A percentile compares a stretch with the other conserved stretches of the same genome.
These are phyloP conservation scores for Phylloscopus collybita DNA, from an alignment of 2,797 vertebrate genomes.

Conservation along the genomic window DNA sequence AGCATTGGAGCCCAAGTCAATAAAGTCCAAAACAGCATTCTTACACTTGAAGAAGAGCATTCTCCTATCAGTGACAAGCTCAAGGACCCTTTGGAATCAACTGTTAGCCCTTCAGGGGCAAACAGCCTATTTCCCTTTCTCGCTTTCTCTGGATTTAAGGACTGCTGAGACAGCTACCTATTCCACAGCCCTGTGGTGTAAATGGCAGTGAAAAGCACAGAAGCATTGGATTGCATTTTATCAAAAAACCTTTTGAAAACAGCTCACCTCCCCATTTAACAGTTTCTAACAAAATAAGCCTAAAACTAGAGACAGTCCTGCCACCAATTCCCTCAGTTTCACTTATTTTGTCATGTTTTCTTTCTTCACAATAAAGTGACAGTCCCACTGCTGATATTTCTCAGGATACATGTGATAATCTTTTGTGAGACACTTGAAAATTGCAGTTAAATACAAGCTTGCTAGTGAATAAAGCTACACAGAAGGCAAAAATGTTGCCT, in stretches of 20 bases:
- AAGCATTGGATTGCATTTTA: not conserved
- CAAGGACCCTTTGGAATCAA: not conserved
- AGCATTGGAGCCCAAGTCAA: not conserved
- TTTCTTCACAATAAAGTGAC: not conserved
- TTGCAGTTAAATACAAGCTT: not conserved
- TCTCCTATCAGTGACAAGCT: not conserved
- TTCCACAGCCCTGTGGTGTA: not conserved
- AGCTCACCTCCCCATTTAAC: not conserved
- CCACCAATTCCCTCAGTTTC: not conserved
- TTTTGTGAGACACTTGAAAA: not conserved
- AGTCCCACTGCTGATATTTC: not conserved
- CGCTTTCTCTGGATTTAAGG: not conserved
- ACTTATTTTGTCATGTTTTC: not conserved
- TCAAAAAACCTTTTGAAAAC: not conserved
- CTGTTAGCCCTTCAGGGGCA: not conserved
- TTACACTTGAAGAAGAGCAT: not conserved
- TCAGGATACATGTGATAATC: not conserved
- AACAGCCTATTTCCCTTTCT: not conserved
- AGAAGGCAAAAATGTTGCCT: not conserved
- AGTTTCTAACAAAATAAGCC: not conserved
- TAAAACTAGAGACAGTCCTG: not conserved
- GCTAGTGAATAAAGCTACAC: not conserved
- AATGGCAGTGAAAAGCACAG: not conserved
- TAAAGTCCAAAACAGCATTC: not conserved
- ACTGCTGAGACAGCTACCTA: not conserved